Conservation (phyloP, 2,888 invertebrate species). For the Operophtera brumata region DNA sequence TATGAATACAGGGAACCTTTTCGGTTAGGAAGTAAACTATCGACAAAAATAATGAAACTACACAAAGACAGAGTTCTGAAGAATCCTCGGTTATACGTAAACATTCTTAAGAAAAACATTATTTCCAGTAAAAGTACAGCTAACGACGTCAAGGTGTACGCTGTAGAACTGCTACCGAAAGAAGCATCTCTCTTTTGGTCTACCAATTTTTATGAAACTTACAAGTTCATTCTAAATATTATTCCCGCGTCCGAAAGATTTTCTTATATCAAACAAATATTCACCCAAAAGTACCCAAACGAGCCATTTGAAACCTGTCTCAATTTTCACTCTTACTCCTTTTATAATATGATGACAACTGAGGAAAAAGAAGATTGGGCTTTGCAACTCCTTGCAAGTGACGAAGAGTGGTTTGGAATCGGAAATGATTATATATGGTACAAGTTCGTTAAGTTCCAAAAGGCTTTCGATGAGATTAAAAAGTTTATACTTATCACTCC, state of each 20-base stretch:
- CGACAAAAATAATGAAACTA: background rate
- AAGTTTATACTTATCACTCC: slow-evolving; percentile 15
- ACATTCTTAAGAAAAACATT: background rate
- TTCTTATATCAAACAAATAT: background rate
- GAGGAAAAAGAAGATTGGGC: slow-evolving; percentile 44
- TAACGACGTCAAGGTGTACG: background rate
- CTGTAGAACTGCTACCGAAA: background rate
- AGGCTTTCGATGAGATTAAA: slow-evolving; percentile 40
- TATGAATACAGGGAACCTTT: background rate
- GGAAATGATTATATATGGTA: slow-evolving; percentile 45
- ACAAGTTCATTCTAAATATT: background rate
- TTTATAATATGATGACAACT: slow-evolving; percentile 33
- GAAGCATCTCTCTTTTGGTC: background rate
- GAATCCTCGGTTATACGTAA: background rate
- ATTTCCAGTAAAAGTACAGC: background rate
- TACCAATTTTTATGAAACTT: background rate
- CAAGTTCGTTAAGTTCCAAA: slow-evolving; percentile 39
- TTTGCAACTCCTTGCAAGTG: slow-evolving; percentile 36
- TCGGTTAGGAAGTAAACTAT: background rate
- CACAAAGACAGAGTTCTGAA: background rate
- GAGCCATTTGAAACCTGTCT: slow-evolving; percentile 40
- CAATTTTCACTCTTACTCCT: slow-evolving; percentile 16
- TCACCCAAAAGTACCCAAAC: slow-evolving; percentile 33
- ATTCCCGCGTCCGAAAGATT: background rate
- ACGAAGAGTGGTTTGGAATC: slow-evolving; percentile 36